A percentile compares a stretch with the other conserved stretches of the same genome.
phyloP scores from a whole-genome alignment of 1,140 invertebrate genomes.

The Zaprionus camerounensis region DNA sequence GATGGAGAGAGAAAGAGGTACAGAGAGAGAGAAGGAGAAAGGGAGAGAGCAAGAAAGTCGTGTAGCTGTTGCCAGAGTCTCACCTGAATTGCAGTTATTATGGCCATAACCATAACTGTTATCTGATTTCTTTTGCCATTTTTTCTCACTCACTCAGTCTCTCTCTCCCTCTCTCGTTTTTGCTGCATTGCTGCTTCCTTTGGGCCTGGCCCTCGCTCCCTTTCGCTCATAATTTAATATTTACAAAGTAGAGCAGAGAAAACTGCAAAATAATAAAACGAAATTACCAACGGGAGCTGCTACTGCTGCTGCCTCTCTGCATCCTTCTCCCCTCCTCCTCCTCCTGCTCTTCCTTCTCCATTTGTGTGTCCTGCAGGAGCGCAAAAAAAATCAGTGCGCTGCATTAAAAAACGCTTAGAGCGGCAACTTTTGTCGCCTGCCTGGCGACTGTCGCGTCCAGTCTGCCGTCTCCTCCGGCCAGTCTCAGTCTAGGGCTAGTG shows the following conservation, averaged over 20 bases:
- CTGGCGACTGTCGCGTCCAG: constrained; percentile 52
- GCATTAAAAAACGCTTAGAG: constrained; percentile 82
- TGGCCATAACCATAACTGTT: constrained; percentile 76
- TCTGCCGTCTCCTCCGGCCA: constrained; percentile 1
- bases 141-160: constrained; percentile 4
- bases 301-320: not conserved
- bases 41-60: not conserved
- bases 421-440: constrained; percentile 72
- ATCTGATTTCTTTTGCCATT: constrained; percentile 66
- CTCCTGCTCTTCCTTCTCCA: not conserved
- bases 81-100: constrained; percentile 78
- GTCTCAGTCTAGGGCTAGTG: not conserved
- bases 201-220: constrained; percentile 37
- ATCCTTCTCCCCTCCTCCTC: not conserved
- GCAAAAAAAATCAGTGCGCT: constrained; percentile 57
- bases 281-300: constrained; percentile 69
- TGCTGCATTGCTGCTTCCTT: constrained; percentile 30
- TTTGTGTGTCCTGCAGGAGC: not conserved
- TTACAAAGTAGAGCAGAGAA: constrained; percentile 79
- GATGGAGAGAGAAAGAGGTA: not conserved
- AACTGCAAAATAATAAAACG: constrained; percentile 82
- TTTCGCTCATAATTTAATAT: constrained; percentile 77
- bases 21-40: not conserved
- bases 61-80: constrained; percentile 32
- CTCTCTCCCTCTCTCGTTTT: not conserved